These are phyloP conservation scores for Globicephala melas DNA, from an alignment of 2,113 vertebrate genomes.

Conservation along the genomic window DNA sequence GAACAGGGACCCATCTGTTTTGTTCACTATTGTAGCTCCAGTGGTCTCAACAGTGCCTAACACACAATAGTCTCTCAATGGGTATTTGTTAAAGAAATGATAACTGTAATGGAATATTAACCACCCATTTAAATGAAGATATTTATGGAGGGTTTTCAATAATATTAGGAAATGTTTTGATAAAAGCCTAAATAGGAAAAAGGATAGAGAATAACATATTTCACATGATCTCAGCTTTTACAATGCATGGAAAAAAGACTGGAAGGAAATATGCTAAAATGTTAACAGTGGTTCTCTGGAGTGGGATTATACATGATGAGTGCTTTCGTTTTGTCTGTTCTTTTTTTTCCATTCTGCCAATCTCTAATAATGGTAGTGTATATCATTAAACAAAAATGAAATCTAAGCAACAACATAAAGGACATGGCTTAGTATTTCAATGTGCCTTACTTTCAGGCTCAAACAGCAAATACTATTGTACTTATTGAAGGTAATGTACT, in stretches of 20 bases:
- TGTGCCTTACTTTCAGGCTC: neutral
- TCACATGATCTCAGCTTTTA: neutral
- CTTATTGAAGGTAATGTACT: neutral
- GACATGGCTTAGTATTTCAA: neutral
- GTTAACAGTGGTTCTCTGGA: neutral
- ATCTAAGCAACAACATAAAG: neutral
- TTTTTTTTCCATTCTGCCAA: neutral
- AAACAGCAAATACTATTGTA: neutral
- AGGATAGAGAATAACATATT: neutral
- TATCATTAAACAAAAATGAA: neutral
- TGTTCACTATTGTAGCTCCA: neutral
- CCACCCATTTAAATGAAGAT: neutral
- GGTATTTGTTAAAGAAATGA: neutral
- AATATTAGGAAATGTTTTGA: neutral
- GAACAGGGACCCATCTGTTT: neutral
- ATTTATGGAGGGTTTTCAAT: neutral
- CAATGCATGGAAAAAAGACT: neutral
- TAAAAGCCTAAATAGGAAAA: slow-evolving; percentile 6
- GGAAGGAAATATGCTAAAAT: neutral
- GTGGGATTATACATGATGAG: neutral
- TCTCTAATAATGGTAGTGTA: neutral
- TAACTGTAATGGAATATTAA: neutral
- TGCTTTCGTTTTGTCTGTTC: neutral
- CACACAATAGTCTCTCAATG: neutral
- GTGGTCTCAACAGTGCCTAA: neutral